Evolutionary conservation across 2,113 vertebrate species (phyloP).

Genomic region (Phrynocephalus versicolor): DNA sequence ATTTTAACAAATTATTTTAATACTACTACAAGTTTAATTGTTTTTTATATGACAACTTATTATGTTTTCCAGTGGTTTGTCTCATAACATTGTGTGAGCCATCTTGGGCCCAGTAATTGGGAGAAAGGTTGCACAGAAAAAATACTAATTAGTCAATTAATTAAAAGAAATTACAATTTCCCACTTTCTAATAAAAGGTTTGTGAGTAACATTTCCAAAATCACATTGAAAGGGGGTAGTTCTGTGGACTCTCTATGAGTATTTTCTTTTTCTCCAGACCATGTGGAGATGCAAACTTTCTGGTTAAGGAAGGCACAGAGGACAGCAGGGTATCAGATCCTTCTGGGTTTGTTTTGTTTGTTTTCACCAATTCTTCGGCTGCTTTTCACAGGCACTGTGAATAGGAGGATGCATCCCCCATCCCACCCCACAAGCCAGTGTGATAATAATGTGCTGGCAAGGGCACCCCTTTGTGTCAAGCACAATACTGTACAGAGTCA

Average conservation of each 20-base stretch:
- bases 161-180: not conserved
- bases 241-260: not conserved
- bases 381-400: not conserved
- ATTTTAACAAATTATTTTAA: slow-evolving; percentile 4
- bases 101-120: too few species aligned
- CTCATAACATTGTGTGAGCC: too few species aligned
- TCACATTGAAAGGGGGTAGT: not conserved
- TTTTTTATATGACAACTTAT: too few species aligned
- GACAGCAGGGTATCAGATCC: not conserved
- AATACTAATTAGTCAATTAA: too few species aligned
- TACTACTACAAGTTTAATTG: too few species aligned
- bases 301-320: not conserved
- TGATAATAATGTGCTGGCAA: not conserved
- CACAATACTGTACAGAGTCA: not conserved
- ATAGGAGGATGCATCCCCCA: not conserved
- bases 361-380: not conserved
- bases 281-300: not conserved
- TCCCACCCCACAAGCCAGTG: not conserved
- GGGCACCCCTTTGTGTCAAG: not conserved
- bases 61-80: too few species aligned
- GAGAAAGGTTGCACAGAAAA: too few species aligned
- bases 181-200: not conserved
- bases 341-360: not conserved
- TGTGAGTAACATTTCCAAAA: not conserved
- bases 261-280: not conserved